These are phyloP conservation scores for Nymphalis polychloros DNA, from an alignment of 2,888 invertebrate species.

Conservation along the genomic window DNA sequence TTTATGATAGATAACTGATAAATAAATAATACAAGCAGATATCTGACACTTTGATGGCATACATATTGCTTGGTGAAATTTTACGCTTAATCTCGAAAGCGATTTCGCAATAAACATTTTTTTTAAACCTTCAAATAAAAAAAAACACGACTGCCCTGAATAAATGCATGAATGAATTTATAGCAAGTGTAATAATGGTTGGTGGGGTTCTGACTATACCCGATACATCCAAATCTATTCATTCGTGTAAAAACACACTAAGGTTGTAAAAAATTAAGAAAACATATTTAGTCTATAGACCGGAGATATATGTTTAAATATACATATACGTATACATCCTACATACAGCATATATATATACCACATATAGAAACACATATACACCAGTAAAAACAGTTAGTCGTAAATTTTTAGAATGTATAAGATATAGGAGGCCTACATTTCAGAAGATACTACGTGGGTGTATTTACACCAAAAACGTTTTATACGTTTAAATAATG, in stretches of 20 bases:
- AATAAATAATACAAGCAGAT: not conserved
- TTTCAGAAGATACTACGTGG: constrained; percentile 34
- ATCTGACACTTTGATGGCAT: not conserved
- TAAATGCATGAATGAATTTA: too few relatives aligned
- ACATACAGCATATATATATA: too few relatives aligned
- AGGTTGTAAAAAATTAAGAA: not conserved
- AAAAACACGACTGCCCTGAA: too few relatives aligned
- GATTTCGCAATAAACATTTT: too few relatives aligned
- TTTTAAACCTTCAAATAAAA: too few relatives aligned
- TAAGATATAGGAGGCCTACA: constrained; percentile 27
- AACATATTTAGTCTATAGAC: not conserved
- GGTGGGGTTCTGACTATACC: too few relatives aligned
- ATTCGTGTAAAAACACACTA: not conserved
- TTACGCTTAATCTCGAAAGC: not conserved
- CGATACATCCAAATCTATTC: too few relatives aligned
- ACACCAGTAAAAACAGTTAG: constrained; percentile 19
- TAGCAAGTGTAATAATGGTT: too few relatives aligned
- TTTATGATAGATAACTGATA: not conserved
- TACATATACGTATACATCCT: too few relatives aligned
- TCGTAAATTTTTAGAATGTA: constrained; percentile 10
- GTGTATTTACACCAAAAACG: constrained; percentile 42
- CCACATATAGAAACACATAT: not conserved
- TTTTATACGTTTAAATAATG: constrained; percentile 57
- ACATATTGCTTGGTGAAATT: not conserved
- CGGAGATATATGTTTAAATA: not conserved